Conservation (phyloP, 2,888 invertebrate species). For the Dinocampus coccinellae region DNA sequence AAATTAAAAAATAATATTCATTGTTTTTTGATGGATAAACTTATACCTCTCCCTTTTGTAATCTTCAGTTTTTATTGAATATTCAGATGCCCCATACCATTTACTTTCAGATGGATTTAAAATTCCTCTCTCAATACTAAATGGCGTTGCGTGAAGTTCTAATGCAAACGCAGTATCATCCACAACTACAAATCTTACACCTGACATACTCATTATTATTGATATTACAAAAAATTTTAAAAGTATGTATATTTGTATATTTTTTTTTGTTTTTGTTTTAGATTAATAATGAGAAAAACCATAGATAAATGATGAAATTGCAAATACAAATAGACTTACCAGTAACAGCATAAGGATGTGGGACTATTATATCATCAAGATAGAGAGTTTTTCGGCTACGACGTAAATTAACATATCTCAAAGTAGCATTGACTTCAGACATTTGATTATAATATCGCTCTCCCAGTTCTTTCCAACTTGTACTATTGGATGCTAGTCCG, state of each 20-base stretch:
- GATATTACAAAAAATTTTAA: too few species aligned
- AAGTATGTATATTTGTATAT: too few species aligned
- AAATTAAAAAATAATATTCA: too few species aligned
- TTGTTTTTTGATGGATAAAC: too few species aligned
- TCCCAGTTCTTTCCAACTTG: not conserved
- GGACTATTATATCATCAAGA: not conserved
- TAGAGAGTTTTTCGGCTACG: not conserved
- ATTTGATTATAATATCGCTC: not conserved
- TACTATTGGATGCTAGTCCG: not conserved
- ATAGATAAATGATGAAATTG: too few species aligned
- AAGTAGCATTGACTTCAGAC: not conserved
- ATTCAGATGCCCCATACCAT: not conserved
- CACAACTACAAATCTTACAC: not conserved
- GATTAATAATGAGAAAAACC: too few species aligned
- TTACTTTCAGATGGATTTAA: not conserved
- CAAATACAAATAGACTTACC: not conserved
- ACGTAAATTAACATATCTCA: not conserved
- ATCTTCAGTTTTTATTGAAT: not conserved
- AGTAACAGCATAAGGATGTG: not conserved
- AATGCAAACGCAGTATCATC: not conserved
- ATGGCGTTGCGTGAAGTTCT: not conserved
- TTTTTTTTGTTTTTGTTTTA: too few species aligned
- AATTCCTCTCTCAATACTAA: not conserved
- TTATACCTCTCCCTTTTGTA: not conserved
- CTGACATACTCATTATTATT: too few species aligned